Conservation (phyloP, 2,888 invertebrate species). For the Standfussiana lucernea region DNA sequence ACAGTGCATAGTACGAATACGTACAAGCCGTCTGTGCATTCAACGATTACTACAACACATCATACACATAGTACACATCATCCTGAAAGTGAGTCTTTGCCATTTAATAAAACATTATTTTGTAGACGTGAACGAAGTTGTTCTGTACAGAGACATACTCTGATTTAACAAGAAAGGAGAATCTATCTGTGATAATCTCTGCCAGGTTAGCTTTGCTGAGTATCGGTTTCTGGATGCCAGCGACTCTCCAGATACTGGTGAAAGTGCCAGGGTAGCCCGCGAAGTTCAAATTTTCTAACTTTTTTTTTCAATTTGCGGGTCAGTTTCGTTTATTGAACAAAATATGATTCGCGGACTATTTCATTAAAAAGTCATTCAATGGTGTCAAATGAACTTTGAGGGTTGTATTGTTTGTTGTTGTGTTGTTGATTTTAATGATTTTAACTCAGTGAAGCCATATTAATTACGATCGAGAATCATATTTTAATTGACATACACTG, state of each 20-base stretch:
- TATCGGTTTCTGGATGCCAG: background rate
- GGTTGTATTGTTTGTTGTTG: no score
- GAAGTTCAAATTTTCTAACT: no score
- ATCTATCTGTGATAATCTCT: background rate
- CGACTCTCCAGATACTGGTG: background rate
- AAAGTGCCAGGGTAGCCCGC: no score
- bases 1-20: slow-evolving; percentile 9
- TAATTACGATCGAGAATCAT: no score
- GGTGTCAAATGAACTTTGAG: no score
- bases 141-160: background rate
- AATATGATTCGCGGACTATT: no score
- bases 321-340: no score
- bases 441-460: no score
- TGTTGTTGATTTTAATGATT: no score
- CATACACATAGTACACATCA: background rate
- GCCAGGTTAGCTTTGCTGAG: background rate
- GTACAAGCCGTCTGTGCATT: background rate
- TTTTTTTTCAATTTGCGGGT: background rate
- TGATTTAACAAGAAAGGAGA: background rate
- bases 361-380: no score
- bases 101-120: background rate
- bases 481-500: no score
- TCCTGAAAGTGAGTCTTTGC: slow-evolving; percentile 16
- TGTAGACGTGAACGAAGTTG: background rate
- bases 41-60: slow-evolving; percentile 13